Base-by-base conservation (phyloP, 2,888 invertebrate species). In the Sturmia bella region DNA sequence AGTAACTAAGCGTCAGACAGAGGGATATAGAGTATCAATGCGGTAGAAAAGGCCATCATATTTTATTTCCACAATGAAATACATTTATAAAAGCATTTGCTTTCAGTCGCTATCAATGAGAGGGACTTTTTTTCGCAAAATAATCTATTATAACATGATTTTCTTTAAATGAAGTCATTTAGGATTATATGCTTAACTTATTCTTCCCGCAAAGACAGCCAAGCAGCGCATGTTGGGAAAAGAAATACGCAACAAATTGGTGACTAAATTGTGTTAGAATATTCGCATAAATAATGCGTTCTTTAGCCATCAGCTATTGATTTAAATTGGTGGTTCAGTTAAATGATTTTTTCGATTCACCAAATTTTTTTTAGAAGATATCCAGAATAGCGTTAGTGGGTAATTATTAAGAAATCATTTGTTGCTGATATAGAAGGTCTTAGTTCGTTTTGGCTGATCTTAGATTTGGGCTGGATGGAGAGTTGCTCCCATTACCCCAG, bases 151-250 rank as follows among this genome's bases (percentile, higher is more conserved):
- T 81, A 48, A 56, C 76, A 76, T 81, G 80, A 81, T 73, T 81
- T 73, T 77, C 13, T 41, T 50, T 73, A 73, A 73, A 81, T 73
- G 45, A 77, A 81, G 77, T 77, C 77, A 81, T 54, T 81, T 66
- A 81, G 77, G 81, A 81, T 81, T 81, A 81, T 48, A 56, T 56
- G 17, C 50, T 50, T 15, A 19, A 41, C 9, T 52, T 32, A 19
- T 24, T 17, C 13, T 54, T 19, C 21, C 39, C 6, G 39, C 61
- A 39, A 21, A 13, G 24, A 19, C 15, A 27, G 6, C 3, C 27
- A 59, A n/a, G 17, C 2, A 41, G 24, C 39, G n/a, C n/a, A 50
- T 50, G 6, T 37, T 32, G 5, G 32, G 6, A 32, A 32, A 32
- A 32, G 9, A 9, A 7, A 32, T 7, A 9, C n/a, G 6, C 32